A percentile compares a stretch with the other conserved stretches of the same genome.
These are phyloP conservation scores for Sakesphorus luctuosus DNA, from an alignment of 2,113 vertebrate species.

Conservation along the genomic window DNA sequence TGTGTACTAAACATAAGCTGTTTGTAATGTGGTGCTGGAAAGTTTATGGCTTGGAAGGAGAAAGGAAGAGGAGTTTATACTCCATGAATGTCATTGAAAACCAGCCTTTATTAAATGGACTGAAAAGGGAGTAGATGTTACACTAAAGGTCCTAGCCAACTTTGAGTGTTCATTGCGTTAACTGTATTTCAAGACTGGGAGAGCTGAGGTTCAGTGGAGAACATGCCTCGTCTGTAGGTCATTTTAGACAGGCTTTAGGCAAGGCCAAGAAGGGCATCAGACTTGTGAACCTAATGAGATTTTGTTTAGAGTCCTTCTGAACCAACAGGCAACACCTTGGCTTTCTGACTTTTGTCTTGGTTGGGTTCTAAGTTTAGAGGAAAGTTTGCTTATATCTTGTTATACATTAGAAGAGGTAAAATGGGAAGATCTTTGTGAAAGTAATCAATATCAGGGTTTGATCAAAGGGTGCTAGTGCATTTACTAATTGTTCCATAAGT, in stretches of 20 bases:
- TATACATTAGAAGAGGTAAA: background rate
- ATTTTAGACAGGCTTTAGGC: background rate
- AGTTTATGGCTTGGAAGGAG: background rate
- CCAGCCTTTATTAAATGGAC: background rate
- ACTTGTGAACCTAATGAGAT: background rate
- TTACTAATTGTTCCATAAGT: background rate
- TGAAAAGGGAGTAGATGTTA: background rate
- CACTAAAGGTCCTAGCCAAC: background rate
- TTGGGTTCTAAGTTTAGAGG: background rate
- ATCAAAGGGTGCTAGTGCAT: background rate
- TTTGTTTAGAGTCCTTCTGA: background rate
- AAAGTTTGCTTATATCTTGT: background rate
- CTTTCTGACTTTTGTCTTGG: background rate
- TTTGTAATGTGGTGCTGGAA: background rate
- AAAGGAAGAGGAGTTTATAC: background rate
- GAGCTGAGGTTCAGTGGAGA: background rate
- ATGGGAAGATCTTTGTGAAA: background rate
- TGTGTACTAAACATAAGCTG: accelerated
- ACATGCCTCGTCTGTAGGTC: background rate
- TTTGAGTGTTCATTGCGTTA: background rate
- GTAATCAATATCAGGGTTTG: background rate
- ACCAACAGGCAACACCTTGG: background rate
- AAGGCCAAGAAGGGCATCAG: background rate
- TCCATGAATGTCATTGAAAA: background rate
- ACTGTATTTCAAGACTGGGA: background rate